These are phyloP conservation scores for Pogonophryne albipinna DNA, from an alignment of 2,797 vertebrate species.

Conservation along the genomic window DNA sequence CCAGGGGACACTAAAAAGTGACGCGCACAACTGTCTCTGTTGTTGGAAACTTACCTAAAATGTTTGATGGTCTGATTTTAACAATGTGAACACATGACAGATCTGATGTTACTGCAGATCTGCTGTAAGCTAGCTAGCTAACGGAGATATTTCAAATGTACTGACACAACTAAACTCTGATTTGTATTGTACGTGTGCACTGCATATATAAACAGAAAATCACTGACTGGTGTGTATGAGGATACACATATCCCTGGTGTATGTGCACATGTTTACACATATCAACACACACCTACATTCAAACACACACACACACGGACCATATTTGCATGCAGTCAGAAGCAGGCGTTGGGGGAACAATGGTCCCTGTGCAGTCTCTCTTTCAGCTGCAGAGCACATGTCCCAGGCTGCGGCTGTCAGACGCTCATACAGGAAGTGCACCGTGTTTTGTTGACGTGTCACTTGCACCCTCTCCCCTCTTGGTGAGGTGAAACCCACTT, in stretches of 20 bases:
- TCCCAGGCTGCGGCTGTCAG: conserved; percentile 86
- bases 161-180: no score
- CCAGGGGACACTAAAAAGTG: no score
- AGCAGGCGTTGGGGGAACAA: conserved; percentile 63
- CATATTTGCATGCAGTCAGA: conserved; percentile 48
- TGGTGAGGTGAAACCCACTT: conserved; percentile 84
- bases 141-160: no score
- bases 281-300: neutral
- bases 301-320: neutral
- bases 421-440: conserved; percentile 87
- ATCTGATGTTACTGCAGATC: no score
- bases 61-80: no score
- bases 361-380: conserved; percentile 57
- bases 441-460: conserved; percentile 91
- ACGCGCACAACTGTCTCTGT: no score
- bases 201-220: no score
- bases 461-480: conserved; percentile 89
- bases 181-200: no score
- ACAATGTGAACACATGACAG: no score
- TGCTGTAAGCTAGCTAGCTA: no score
- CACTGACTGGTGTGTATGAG: no score
- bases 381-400: conserved; percentile 87
- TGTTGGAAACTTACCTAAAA: no score
- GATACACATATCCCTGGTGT: neutral
- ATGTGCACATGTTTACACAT: conserved; percentile 3